These are phyloP conservation scores for Erythrolamprus reginae DNA, from an alignment of 2,113 vertebrate species.

Conservation along the genomic window DNA sequence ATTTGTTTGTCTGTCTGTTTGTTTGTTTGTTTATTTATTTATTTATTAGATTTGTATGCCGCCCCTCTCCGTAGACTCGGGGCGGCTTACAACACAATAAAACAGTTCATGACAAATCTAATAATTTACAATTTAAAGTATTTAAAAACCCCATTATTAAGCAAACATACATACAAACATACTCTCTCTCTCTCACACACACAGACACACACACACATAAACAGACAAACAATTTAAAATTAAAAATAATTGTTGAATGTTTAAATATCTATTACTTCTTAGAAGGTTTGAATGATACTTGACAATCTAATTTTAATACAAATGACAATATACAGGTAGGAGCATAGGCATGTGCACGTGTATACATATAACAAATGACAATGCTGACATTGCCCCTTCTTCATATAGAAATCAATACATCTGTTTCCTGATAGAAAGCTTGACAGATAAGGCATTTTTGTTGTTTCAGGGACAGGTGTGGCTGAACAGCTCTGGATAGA, in stretches of 20 bases:
- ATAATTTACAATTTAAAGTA: no score
- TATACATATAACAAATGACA: constrained; percentile 20
- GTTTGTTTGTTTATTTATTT: no score
- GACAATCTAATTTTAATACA: constrained; percentile 12
- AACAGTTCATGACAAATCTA: no score
- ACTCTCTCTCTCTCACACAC: no score
- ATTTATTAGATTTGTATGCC: no score
- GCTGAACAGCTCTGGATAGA: constrained; percentile 67
- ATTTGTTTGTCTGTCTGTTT: no score
- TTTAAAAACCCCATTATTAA: no score
- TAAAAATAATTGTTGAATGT: not conserved
- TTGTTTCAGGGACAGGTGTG: constrained; percentile 78
- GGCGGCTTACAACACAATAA: no score
- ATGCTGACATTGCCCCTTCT: constrained; percentile 42
- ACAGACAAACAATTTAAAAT: constrained; percentile 6
- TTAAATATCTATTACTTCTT: not conserved
- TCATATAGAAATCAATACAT: constrained; percentile 53
- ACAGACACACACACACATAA: constrained; percentile 14
- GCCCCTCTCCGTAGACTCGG: no score
- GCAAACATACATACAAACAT: no score
- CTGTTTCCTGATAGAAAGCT: constrained; percentile 52
- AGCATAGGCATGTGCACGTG: constrained; percentile 9
- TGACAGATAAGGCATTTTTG: constrained; percentile 72
- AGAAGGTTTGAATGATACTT: not conserved
- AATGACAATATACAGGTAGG: constrained; percentile 1